Base-by-base conservation (phyloP, 2,797 vertebrate species). In the Sebastes flavidus region DNA sequence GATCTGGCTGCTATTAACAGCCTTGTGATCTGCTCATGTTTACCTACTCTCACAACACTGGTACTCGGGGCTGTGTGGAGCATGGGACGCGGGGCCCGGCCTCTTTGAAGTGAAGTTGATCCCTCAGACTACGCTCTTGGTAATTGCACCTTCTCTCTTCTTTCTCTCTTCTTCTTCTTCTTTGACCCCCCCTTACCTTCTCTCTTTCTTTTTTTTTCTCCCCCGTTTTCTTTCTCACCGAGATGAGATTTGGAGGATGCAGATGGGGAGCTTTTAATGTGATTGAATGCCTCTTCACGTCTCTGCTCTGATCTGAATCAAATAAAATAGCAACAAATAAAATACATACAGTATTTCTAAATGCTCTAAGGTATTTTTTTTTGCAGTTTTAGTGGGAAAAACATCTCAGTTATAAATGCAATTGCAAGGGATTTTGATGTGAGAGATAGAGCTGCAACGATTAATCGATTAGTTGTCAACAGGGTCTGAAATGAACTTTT, bases 31-130 rank as follows among this genome's bases (percentile, higher is more conserved):
- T 94, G 88, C 92, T 95, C 90, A 85, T 96, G 95, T 96, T 96
- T 96, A 95, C 94, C 93, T 91, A 92, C 94, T 92, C 90, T 93
- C 94, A 93, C 91, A 91, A 91, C 91, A 86, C 92, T 89, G 78
- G 77, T 89, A 91, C 93, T 94, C 60, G 81, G 89, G 93, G 92
- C 92, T 91, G 89, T 91, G 91, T 87, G 65, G 88, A 92, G 86
- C 87, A 85, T 61, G 82, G 91, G 90, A 94, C 83, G 83, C 72
- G 87, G 87, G 90, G 87, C 91, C 91, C 89, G 70, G 90, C 86
- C 87, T 86, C 95, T 96, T 96, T 96, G 95, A 96, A 95, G 95
- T 96, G 87, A 94, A 94, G 93, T 94, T 95, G 94, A 95, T 95
- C 91, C 94, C 92, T 94, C 90, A 95, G 94, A 94, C 90, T 92